phyloP scores from a whole-genome alignment of 1,140 invertebrate species.

The Agrypnia vestita region DNA sequence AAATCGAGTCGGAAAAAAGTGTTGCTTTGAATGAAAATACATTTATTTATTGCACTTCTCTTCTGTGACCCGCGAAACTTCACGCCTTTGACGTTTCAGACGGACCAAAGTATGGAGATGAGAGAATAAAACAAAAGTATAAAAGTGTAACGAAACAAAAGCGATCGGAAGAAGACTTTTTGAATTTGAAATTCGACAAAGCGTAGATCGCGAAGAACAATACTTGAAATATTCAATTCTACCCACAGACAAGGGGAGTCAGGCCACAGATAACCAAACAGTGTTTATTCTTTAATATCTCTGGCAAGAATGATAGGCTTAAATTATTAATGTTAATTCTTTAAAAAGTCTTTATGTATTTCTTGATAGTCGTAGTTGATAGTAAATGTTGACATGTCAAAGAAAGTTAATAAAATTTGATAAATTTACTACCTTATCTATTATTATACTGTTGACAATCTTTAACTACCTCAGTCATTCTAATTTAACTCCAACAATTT shows the following conservation, averaged over 20 bases:
- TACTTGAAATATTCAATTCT: constrained; percentile 33
- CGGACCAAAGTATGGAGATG: not conserved
- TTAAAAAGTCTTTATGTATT: too few relatives aligned
- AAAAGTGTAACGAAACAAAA: constrained; percentile 18
- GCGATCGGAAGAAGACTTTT: constrained; percentile 12
- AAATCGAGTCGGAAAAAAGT: not conserved
- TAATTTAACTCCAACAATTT: too few relatives aligned
- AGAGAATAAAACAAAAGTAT: not conserved
- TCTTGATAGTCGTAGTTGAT: too few relatives aligned
- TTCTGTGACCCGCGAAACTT: not conserved
- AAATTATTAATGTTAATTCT: too few relatives aligned
- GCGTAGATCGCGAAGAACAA: not conserved
- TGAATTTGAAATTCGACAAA: constrained; percentile 10
- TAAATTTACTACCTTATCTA: too few relatives aligned
- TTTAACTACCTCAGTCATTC: too few relatives aligned
- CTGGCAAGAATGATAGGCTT: too few relatives aligned
- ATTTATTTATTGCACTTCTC: constrained; percentile 5
- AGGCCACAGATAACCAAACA: not conserved
- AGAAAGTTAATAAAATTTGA: too few relatives aligned
- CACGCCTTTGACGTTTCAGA: not conserved
- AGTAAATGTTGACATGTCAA: too few relatives aligned
- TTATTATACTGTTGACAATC: too few relatives aligned
- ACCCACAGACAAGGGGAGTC: not conserved
- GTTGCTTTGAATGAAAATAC: not conserved
- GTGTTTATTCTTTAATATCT: too few relatives aligned